Conservation (phyloP, 2,113 vertebrate genomes). For the Cynopterus brachyotis region DNA sequence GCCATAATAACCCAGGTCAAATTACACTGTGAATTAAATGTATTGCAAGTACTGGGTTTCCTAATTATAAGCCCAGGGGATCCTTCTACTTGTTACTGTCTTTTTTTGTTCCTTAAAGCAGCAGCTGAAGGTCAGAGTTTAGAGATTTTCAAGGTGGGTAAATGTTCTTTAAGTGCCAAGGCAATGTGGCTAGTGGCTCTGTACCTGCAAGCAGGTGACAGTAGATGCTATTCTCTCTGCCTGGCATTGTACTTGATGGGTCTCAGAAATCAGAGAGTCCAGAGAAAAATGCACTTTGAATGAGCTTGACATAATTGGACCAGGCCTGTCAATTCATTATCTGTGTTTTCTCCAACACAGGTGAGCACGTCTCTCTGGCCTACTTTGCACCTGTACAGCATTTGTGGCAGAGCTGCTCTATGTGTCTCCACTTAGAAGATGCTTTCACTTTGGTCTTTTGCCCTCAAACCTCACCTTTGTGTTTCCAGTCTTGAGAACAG, state of each 20-base stretch:
- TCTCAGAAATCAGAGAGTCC: background rate
- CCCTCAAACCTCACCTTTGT: background rate
- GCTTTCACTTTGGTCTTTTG: background rate
- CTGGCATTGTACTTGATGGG: too few species aligned
- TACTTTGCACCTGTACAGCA: background rate
- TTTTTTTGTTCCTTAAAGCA: background rate
- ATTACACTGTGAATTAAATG: background rate
- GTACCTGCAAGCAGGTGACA: background rate
- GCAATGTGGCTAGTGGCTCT: background rate
- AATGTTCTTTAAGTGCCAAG: background rate
- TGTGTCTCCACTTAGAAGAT: background rate
- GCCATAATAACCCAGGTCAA: background rate
- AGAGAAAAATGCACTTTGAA: background rate
- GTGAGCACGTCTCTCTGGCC: rapidly evolving
- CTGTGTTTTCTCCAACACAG: background rate
- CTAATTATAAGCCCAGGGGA: background rate
- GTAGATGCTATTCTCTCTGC: background rate
- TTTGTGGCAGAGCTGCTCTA: background rate
- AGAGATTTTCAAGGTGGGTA: background rate
- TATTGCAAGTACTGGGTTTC: background rate
- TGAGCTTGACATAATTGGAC: background rate
- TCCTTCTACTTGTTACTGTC: background rate
- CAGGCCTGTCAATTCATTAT: background rate
- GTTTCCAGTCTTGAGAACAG: background rate
- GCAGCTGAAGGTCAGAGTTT: background rate